Evolutionary conservation across 2,888 invertebrate genomes (phyloP).

Genomic region (Philopedon plagiatum): DNA sequence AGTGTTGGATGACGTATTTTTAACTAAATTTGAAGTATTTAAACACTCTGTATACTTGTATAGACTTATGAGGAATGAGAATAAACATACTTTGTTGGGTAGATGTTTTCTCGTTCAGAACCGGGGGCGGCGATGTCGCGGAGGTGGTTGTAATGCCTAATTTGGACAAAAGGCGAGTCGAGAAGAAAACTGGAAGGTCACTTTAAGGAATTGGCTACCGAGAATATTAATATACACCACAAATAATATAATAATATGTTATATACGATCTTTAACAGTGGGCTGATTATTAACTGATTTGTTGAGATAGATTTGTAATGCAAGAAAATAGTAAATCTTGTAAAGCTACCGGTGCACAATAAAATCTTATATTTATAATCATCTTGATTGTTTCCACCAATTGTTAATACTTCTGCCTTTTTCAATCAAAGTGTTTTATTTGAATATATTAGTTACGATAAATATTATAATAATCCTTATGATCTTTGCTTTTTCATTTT

Average conservation of each 20-base stretch:
- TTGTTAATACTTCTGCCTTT: too few species aligned
- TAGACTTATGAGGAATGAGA: slow-evolving; percentile 37
- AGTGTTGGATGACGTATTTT: too few species aligned
- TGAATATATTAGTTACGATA: too few species aligned
- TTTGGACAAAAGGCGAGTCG: slow-evolving; percentile 65
- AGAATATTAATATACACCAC: neutral
- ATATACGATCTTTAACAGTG: neutral
- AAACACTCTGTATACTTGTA: neutral
- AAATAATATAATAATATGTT: neutral
- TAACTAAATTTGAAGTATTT: neutral
- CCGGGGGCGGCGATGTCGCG: slow-evolving; percentile 63
- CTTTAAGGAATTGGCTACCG: slow-evolving; percentile 26
- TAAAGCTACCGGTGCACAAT: too few species aligned
- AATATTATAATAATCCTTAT: too few species aligned
- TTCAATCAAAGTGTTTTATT: too few species aligned
- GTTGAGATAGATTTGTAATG: too few species aligned
- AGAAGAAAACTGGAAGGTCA: slow-evolving; percentile 47
- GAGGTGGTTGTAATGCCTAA: slow-evolving; percentile 65
- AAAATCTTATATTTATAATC: too few species aligned
- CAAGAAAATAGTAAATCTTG: too few species aligned
- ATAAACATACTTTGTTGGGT: slow-evolving; percentile 44
- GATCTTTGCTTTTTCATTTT: too few species aligned
- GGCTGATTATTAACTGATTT: neutral
- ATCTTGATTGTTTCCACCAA: too few species aligned
- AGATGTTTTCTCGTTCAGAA: slow-evolving; percentile 49